phyloP scores from a whole-genome alignment of 2,888 invertebrate species.

The Galeopsomyia nigrocyanea region DNA sequence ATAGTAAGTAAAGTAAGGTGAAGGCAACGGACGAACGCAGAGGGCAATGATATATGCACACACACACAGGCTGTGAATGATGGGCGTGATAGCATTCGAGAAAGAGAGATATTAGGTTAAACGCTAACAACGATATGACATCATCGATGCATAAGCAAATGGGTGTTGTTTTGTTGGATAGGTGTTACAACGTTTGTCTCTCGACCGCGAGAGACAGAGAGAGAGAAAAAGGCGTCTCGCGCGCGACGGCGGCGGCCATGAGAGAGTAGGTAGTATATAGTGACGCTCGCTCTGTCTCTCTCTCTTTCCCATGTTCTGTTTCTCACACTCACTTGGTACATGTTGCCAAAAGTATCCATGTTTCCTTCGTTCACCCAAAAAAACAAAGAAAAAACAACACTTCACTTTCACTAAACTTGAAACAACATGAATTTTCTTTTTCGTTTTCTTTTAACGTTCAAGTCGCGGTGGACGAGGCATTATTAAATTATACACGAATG shows the following conservation, averaged over 20 bases:
- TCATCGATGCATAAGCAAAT: too few relatives aligned
- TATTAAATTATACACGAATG: too few relatives aligned
- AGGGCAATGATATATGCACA: too few relatives aligned
- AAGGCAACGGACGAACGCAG: too few relatives aligned
- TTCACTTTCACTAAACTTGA: too few relatives aligned
- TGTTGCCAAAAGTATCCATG: conserved; percentile 66
- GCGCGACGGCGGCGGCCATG: not conserved
- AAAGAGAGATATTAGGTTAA: conserved; percentile 2
- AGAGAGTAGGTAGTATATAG: not conserved
- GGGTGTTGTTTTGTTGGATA: too few relatives aligned
- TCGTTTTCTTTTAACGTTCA: too few relatives aligned
- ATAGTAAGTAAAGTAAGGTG: not conserved
- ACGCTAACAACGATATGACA: too few relatives aligned
- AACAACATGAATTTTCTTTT: too few relatives aligned
- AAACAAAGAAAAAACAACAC: too few relatives aligned
- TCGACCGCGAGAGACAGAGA: conserved; percentile 37
- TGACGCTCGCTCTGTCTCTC: conserved; percentile 14
- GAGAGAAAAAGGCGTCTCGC: not conserved
- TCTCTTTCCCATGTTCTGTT: not conserved
- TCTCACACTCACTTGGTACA: conserved; percentile 66
- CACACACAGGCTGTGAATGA: not conserved
- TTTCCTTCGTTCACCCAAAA: too few relatives aligned
- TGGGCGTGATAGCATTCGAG: conserved; percentile 31
- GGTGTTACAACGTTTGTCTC: conserved; percentile 30
- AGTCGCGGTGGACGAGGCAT: too few relatives aligned